Percentiles rank a stretch among this genome's conserved stretches.
Evolutionary conservation across 2,113 vertebrate genomes (phyloP).

Genomic region (Phalacrocorax brasilianus): DNA sequence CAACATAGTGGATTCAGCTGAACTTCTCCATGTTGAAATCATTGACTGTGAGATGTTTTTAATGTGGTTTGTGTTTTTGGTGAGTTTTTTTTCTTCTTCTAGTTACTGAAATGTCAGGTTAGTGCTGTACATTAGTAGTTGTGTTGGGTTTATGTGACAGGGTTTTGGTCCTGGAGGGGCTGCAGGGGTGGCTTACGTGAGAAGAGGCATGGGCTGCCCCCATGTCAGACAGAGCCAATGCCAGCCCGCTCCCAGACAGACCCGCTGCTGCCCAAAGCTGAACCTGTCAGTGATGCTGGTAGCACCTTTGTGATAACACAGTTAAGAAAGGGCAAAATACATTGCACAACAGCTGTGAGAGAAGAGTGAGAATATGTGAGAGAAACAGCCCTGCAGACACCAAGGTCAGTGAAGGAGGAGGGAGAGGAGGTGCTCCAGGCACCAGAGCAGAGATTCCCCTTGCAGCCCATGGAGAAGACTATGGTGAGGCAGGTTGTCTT

Average conservation of each 20-base stretch:
- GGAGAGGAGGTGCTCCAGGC: background rate
- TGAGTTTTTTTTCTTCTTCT: background rate
- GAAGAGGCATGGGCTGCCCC: background rate
- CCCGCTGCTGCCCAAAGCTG: background rate
- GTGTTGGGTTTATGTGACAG: background rate
- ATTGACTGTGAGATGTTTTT: background rate
- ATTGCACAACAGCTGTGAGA: background rate
- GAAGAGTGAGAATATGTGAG: background rate
- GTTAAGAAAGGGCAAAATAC: background rate
- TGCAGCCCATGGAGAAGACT: background rate
- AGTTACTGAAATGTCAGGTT: background rate
- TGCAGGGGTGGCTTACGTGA: background rate
- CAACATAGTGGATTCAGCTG: background rate
- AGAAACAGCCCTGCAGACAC: background rate
- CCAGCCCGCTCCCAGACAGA: fast-evolving
- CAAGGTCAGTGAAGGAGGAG: background rate
- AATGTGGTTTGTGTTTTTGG: background rate
- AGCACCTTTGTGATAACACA: background rate
- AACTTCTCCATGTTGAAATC: background rate
- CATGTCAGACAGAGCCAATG: fast-evolving
- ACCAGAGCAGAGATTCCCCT: background rate
- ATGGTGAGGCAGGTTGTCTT: background rate
- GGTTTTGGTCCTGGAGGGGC: background rate
- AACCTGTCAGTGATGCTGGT: background rate
- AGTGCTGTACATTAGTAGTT: background rate